Base-by-base conservation (phyloP, 2,113 vertebrate genomes). In the Mastomys coucha region DNA sequence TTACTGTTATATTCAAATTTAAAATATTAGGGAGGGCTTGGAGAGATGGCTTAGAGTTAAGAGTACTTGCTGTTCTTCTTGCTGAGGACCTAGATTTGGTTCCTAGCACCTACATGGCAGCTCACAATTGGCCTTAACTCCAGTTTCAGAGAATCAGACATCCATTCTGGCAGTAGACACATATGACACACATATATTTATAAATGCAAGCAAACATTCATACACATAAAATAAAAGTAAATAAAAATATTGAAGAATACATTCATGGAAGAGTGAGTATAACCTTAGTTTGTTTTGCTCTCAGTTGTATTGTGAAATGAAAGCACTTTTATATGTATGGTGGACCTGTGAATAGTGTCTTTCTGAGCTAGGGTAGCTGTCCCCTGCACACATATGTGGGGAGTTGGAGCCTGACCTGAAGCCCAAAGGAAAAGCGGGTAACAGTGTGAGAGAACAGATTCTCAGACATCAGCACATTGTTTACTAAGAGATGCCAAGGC, bases 1-100 rank as follows among this genome's bases (percentile, higher is more conserved):
- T 19, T 93, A 2, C 67, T 90, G 12, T 93, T 92, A 53, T 22
- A 75, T 93, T 92, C 73, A 78, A 97, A 78, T 87, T 77, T 77
- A 92, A 56, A 88, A 70, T 81, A 36, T 45, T 81, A 53, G 4
- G 8, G 60, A 24, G 19, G 11, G 12, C 19, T n/a, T 17, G 24
- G 56, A 84, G n/a, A 28, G 22, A 26, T 39, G 20, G 56, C 81
- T 42, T 42, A 28, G 56, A n/a, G n/a, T 84, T 42, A 84, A 84
- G 56, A 60, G 14, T 10, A 28, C 56, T 84, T n/a, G n/a, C n/a
- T 63, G 56, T n/a, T 84, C 2, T 63, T 84, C 81, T 84, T 63
- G 81, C n/a, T 42, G 24, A 84, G n/a, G 24, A 63, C 13, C 56
- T n/a, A 17, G 22, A 8, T 60, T 13, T 58, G 36, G 53, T 58